Conservation (phyloP, 2,888 invertebrate species). For the Flabesymbios commensalis region DNA sequence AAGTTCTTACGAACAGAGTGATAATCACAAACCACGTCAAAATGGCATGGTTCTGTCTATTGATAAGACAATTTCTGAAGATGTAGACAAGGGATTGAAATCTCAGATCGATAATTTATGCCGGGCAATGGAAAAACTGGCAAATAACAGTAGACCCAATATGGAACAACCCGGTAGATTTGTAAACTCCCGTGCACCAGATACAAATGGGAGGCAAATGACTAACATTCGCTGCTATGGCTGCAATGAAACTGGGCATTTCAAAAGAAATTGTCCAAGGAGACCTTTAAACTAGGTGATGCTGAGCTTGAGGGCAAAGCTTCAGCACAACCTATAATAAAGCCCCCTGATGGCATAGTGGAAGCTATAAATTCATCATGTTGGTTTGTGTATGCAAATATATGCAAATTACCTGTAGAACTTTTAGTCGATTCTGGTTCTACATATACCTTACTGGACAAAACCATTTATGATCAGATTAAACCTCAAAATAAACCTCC, state of each 20-base stretch:
- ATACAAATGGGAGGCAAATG: too few species aligned
- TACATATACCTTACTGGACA: not conserved
- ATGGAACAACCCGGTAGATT: not conserved
- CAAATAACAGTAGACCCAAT: too few species aligned
- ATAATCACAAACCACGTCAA: too few species aligned
- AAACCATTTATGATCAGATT: not conserved
- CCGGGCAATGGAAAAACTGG: too few species aligned
- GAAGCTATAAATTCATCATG: not conserved
- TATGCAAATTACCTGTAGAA: not conserved
- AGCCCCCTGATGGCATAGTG: not conserved
- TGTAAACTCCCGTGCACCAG: too few species aligned
- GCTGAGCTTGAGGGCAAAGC: not conserved
- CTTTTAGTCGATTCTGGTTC: not conserved
- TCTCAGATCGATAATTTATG: too few species aligned
- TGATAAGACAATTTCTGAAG: too few species aligned
- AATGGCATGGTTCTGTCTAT: too few species aligned
- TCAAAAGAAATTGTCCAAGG: too few species aligned
- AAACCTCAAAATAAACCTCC: not conserved
- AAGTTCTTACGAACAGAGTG: too few species aligned
- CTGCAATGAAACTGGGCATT: too few species aligned
- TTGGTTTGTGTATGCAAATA: not conserved
- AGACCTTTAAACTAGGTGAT: not conserved
- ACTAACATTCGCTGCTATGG: not conserved
- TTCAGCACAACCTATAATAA: not conserved
- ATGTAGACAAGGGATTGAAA: too few species aligned